Evolutionary conservation across 2,888 invertebrate genomes (phyloP).

Genomic region (Tenthredo amoena): DNA sequence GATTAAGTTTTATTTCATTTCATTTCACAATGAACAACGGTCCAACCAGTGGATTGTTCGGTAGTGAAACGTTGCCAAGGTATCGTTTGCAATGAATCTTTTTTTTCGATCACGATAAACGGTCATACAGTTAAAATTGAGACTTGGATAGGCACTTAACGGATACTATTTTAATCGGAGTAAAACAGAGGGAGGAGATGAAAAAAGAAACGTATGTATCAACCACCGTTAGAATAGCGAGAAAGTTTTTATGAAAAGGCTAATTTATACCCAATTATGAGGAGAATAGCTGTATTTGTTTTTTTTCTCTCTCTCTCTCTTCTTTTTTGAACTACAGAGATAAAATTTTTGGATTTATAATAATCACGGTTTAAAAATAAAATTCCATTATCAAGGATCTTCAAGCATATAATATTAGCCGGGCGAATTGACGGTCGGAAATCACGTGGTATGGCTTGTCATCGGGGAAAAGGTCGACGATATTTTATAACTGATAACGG

Average conservation of each 20-base stretch:
- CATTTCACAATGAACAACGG: constrained; percentile 21
- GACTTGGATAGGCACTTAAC: not conserved
- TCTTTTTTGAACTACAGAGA: not conserved
- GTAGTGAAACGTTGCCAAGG: not conserved
- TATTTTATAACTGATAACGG: constrained; percentile 5
- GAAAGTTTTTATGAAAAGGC: not conserved
- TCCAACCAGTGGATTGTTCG: not conserved
- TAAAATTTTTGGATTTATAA: not conserved
- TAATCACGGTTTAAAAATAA: not conserved
- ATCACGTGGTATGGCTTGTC: not conserved
- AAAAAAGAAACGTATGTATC: not conserved
- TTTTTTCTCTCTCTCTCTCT: no score
- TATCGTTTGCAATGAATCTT: not conserved
- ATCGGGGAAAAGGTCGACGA: not conserved
- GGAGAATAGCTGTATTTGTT: not conserved
- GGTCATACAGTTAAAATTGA: not conserved
- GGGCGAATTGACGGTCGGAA: not conserved
- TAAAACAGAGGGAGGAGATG: not conserved
- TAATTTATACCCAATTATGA: not conserved
- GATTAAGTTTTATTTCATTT: constrained; percentile 26
- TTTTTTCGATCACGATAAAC: not conserved
- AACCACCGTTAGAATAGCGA: not conserved
- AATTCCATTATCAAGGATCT: not conserved
- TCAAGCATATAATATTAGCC: not conserved
- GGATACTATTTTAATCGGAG: constrained; percentile 9